Evolutionary conservation across 2,113 vertebrate species (phyloP).

Genomic region (Solea solea): DNA sequence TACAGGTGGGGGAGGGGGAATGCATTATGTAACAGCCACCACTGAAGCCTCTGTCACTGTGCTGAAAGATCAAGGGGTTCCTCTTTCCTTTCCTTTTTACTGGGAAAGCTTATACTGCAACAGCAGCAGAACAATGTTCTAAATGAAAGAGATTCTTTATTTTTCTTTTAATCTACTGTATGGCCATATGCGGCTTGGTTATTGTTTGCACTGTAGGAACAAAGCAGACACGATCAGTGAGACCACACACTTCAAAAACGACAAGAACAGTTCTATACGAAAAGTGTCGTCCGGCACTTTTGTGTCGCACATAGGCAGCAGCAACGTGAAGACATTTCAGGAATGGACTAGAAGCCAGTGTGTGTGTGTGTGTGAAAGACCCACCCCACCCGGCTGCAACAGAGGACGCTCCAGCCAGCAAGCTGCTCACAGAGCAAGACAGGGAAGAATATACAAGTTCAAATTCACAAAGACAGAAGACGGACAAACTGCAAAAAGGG

Average conservation of each 20-base stretch:
- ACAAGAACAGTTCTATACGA: neutral
- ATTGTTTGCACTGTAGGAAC: neutral
- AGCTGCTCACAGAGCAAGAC: neutral
- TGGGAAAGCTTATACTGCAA: neutral
- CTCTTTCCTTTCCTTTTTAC: neutral
- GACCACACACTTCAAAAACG: neutral
- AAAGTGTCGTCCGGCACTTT: neutral
- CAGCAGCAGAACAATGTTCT: neutral
- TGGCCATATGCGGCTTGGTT: neutral
- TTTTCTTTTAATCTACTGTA: neutral
- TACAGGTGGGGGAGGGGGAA: slow-evolving; percentile 10
- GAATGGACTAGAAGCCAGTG: neutral
- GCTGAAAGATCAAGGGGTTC: slow-evolving; percentile 13
- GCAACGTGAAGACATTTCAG: neutral
- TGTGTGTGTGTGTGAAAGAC: neutral
- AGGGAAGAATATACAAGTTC: slow-evolving; percentile 13
- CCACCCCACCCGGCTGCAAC: slow-evolving; percentile 1
- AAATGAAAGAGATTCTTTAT: neutral
- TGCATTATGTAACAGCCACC: slow-evolving; percentile 38
- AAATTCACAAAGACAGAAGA: slow-evolving; percentile 6
- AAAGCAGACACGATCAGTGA: too few species aligned
- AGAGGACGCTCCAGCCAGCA: neutral
- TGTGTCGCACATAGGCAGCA: neutral
- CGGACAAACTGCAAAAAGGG: neutral
- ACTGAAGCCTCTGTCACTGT: slow-evolving; percentile 15